Evolutionary conservation across 2,797 vertebrate genomes (phyloP), one percentile per base, ranked within the genome.

Genomic region (Megaceryle alcyon): DNA sequence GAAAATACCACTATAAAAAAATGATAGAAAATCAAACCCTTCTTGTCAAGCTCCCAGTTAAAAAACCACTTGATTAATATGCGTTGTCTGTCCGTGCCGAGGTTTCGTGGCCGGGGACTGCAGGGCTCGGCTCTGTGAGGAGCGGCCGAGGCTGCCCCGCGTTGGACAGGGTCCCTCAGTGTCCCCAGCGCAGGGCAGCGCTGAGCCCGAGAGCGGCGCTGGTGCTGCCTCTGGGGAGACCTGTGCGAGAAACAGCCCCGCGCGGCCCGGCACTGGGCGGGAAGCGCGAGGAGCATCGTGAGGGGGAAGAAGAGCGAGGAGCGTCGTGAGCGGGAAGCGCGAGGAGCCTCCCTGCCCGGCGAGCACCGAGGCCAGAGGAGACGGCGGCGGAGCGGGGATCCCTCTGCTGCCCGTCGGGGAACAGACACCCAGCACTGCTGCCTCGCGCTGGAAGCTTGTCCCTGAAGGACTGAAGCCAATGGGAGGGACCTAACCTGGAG

Each of bases 231-330:
- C 80, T 39, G 28, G 9, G 48, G 51, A 59, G 64, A 18, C 2
- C 3, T 2, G 1, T 7, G 5, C 8, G 57, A 22, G 61, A 63
- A 23, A 49, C 26, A 41, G 41, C 54, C 41, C 41, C 51, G 46
- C 1, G 2, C 21, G 37, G 68, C 18, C 51, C 1, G 5, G 16
- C 66, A 43, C 22, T 0, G 4, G 51, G 65, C 31, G 20, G 17
- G 20, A 19, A 44, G 28, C 0, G 10, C 4, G 51, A 23, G n/a
- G 35, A 41, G 39, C 16, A 28, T 21, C 46, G 21, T 0, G 4
- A 49, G 13, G 46, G 12, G 46, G 12, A 20, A 14, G 22, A 23
- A 48, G 3, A 0, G 10, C 6, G 51, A 23, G 33, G 43, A 33
- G 39, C 16, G 23, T 22, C 23, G 12, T 0, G 4, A 49, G 71